Base-by-base conservation (phyloP, 1,140 invertebrate genomes). In the Sycophaga agraensis region DNA sequence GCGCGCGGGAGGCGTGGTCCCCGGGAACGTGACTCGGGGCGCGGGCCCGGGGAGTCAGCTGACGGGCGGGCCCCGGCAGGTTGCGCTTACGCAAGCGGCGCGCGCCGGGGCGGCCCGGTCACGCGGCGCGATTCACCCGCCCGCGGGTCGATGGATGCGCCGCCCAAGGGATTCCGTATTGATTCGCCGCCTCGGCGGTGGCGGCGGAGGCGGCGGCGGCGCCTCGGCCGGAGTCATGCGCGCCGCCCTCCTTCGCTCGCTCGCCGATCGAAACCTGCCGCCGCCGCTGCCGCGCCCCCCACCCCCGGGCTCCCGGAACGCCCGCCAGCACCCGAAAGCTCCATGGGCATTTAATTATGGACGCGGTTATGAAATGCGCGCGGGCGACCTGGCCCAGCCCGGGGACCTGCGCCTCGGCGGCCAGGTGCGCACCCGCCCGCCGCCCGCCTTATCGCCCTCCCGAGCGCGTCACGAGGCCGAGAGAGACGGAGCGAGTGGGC, bases 1-100 rank as follows among this genome's bases (percentile, higher is more conserved):
- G 31, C 11, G 24, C 43, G 42, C 14, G 9, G 58, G 40, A 53
- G 40, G 49, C 49, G 58, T 45, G 57, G 56, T 34, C 14, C 39
- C n/a, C 24, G 17, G 17, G n/a, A n/a, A n/a, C 28, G 28, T 11
- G 28, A 31, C 28, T 31, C 28, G 4, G 5, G 28, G 28, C 28
- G 28, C 28, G 28, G 11, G 4, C n/a, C n/a, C n/a, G n/a, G n/a
- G n/a, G n/a, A n/a, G n/a, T n/a, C n/a, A n/a, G n/a, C n/a, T n/a
- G n/a, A n/a, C n/a, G n/a, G n/a, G n/a, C n/a, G n/a, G n/a, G n/a
- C n/a, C n/a, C n/a, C n/a, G n/a, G n/a, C n/a, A n/a, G 64, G 48
- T n/a, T 19, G 17, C n/a, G 17, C 12, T 17, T 7, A 26, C 35
- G 28, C 5, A 6, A 14, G 21, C 14, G 21, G 31, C 11, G 24